Base-by-base conservation (phyloP, 2,888 invertebrate species). In the Trachelus tabidus region DNA sequence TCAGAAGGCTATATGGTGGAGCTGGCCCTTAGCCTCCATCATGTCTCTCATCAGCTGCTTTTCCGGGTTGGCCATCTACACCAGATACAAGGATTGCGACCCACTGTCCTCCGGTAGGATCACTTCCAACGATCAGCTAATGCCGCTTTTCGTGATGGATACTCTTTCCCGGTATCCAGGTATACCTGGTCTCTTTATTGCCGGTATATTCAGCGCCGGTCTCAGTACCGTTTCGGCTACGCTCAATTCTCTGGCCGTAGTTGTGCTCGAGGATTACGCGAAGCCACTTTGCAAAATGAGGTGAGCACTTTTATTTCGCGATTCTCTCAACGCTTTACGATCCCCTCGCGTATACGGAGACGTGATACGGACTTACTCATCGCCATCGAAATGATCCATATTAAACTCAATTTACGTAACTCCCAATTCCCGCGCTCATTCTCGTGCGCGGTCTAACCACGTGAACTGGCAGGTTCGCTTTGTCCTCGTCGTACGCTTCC, bases 191-290 rank as follows among this genome's bases (percentile, higher is more conserved):
- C 86, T 89, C 71, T 89, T 89, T 78, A 84, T 88, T 34, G 89
- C 89, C 0, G 89, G 88, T 23, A 96, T 98, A 80, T 97, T 98
- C 90, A 97, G 97, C 86, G 98, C 97, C 0, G 96, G 97, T 1
- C 92, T 98, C 12, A 98, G 98, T 73, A 98, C 98, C 0, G 95
- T 98, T 80, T 98, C 98, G 0, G 97, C 98, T 0, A 95, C 97
- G 3, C 94, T 98, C 80, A 98, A 98, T 88, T 97, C 98, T 1
- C 92, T 98, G 68, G 96, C 98, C 0, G 98, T 98, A 0, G 97
- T 98, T 34, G 96, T 97, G 0, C 92, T 98, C 71, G 96, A 97
- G 87, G 98, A 98, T 92, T 97, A 98, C 85, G 92, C 97, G 6
- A 95, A 94, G 88, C 89, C 89, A 4, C 30, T 87, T 11, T 86